phyloP scores from a whole-genome alignment of 2,888 invertebrate genomes.

The Agrilus biguttatus region DNA sequence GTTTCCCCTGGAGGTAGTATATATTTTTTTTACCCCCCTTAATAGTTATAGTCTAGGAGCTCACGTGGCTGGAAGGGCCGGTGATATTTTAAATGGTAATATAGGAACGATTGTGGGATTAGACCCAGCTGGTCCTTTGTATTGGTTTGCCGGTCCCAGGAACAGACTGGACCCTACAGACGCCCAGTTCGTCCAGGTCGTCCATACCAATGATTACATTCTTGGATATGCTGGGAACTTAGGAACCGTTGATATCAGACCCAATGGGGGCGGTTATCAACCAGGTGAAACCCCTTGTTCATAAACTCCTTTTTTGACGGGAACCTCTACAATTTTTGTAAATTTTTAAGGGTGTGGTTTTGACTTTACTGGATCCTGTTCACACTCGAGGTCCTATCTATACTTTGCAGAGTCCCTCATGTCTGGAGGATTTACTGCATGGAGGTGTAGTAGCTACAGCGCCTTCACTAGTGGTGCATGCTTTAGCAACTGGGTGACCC shows the following conservation, averaged over 20 bases:
- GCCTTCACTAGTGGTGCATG: conserved; percentile 13
- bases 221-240: conserved; percentile 1
- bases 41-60: conserved; percentile 11
- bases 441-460: conserved; percentile 10
- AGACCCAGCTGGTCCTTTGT: conserved; percentile 3
- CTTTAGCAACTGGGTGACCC: not conserved
- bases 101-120: conserved; percentile 3
- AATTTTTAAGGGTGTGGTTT: conserved; percentile 16
- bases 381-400: conserved; percentile 29
- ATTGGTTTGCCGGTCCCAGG: not conserved
- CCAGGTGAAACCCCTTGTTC: not conserved
- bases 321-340: too few relatives aligned
- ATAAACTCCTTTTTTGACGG: too few relatives aligned
- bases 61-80: conserved; percentile 1
- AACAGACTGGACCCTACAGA: conserved; percentile 1
- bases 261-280: conserved; percentile 1
- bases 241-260: conserved; percentile 1
- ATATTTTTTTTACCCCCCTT: too few relatives aligned
- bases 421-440: conserved; percentile 18
- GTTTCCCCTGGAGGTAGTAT: too few relatives aligned
- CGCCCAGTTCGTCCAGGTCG: conserved; percentile 1
- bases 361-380: conserved; percentile 24
- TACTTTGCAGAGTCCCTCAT: conserved; percentile 32
- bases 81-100: conserved; percentile 9
- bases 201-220: conserved; percentile 1